Evolutionary conservation across 2,888 invertebrate species (phyloP).

Genomic region (Thera britannica): DNA sequence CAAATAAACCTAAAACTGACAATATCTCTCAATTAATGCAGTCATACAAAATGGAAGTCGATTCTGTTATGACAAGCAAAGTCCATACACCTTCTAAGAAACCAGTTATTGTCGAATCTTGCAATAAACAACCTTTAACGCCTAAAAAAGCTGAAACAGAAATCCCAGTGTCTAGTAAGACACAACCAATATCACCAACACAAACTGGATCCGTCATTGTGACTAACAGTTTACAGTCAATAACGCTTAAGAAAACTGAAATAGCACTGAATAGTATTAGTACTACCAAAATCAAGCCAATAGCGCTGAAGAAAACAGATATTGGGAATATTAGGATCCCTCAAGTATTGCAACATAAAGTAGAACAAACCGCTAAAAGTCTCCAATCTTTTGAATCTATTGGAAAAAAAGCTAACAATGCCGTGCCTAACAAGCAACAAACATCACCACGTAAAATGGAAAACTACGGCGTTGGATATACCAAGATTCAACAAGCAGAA

Average conservation of each 20-base stretch:
- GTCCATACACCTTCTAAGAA: background rate
- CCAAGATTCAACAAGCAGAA: background rate
- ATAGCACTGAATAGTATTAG: background rate
- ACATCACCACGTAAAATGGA: no score
- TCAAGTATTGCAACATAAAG: background rate
- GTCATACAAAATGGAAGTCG: background rate
- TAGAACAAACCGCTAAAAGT: background rate
- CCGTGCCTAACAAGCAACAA: background rate
- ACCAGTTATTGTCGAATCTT: background rate
- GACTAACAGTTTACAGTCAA: background rate
- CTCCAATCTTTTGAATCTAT: background rate
- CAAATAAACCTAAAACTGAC: slow-evolving; percentile 3
- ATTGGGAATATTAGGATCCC: background rate
- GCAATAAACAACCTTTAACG: background rate
- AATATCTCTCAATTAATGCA: background rate
- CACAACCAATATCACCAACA: background rate
- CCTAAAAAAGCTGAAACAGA: slow-evolving; percentile 6
- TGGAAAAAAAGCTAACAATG: background rate
- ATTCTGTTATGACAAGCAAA: background rate
- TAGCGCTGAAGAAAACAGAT: slow-evolving; percentile 4
- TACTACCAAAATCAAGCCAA: background rate
- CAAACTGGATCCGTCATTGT: background rate
- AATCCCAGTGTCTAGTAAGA: background rate
- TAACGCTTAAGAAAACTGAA: slow-evolving; percentile 2
- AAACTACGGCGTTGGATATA: no score